phyloP scores from a whole-genome alignment of 2,797 vertebrate genomes.

The Artibeus lituratus region DNA sequence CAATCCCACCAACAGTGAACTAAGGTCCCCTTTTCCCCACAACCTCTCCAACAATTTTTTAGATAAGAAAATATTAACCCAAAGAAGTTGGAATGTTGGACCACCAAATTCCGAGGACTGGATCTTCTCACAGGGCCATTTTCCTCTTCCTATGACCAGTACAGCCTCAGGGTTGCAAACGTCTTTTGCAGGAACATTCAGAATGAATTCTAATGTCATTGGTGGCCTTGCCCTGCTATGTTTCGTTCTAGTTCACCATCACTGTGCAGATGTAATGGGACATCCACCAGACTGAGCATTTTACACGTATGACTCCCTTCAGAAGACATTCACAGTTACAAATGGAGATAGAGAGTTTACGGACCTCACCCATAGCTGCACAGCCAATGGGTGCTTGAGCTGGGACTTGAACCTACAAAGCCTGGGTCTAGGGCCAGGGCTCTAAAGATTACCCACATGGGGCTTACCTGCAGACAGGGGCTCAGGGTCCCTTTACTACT shows the following conservation, averaged over 20 bases:
- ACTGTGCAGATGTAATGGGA: fast-evolving
- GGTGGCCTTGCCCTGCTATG: fast-evolving
- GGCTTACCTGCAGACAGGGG: fast-evolving
- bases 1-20: no score
- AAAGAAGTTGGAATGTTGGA: no score
- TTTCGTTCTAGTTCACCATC: fast-evolving
- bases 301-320: fast-evolving
- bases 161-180: fast-evolving
- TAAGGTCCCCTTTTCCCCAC: no score
- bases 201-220: not conserved
- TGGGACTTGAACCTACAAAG: not conserved
- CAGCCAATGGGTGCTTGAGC: not conserved
- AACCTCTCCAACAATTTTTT: no score
- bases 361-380: no score
- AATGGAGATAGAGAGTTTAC: not conserved
- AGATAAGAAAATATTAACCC: not conserved
- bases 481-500: not conserved
- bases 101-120: not conserved
- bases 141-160: fast-evolving
- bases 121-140: not conserved
- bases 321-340: not conserved
- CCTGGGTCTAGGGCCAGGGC: fast-evolving
- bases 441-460: not conserved
- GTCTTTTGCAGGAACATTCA: not conserved
- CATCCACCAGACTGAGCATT: fast-evolving